Conservation (phyloP, 92 coral and sea anemone genomes). For the Epizoanthus rinbou region DNA sequence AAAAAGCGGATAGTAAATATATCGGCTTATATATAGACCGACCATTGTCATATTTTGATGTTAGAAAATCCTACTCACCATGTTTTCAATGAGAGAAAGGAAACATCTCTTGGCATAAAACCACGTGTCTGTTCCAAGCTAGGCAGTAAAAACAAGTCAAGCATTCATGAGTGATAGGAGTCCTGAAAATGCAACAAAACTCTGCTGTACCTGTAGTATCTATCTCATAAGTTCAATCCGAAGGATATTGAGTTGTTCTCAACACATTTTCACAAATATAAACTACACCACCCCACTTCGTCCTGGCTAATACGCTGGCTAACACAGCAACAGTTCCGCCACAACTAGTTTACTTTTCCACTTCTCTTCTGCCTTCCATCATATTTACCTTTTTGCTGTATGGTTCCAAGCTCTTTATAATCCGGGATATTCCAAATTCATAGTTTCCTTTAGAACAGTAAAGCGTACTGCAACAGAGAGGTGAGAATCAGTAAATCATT, state of each 20-base stretch:
- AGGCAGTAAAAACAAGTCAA: background rate
- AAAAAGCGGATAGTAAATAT: too few relatives aligned
- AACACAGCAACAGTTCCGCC: too few relatives aligned
- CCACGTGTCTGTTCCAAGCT: slow-evolving; percentile 99
- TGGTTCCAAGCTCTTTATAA: slow-evolving; percentile 97
- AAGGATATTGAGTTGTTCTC: too few relatives aligned
- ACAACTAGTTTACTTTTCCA: too few relatives aligned
- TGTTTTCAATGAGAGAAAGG: slow-evolving; percentile 88
- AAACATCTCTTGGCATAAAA: slow-evolving; percentile 97
- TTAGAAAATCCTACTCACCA: slow-evolving; percentile 56
- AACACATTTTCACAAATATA: too few relatives aligned
- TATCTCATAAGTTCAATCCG: too few relatives aligned
- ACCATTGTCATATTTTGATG: background rate
- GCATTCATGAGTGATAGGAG: too few relatives aligned
- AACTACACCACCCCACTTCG: too few relatives aligned
- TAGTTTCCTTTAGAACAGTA: slow-evolving; percentile 98
- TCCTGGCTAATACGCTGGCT: too few relatives aligned
- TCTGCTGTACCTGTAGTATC: too few relatives aligned
- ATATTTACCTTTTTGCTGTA: slow-evolving; percentile 87
- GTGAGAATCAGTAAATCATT: background rate
- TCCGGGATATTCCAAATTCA: slow-evolving; percentile 97
- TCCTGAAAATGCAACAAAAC: background rate
- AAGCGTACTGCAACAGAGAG: slow-evolving; percentile 63
- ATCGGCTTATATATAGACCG: too few relatives aligned
- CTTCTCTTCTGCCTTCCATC: too few relatives aligned